Percentiles rank a stretch among this genome's conserved stretches.
Evolutionary conservation across 2,888 invertebrate species (phyloP).

Genomic region (Myopa tessellatipennis): DNA sequence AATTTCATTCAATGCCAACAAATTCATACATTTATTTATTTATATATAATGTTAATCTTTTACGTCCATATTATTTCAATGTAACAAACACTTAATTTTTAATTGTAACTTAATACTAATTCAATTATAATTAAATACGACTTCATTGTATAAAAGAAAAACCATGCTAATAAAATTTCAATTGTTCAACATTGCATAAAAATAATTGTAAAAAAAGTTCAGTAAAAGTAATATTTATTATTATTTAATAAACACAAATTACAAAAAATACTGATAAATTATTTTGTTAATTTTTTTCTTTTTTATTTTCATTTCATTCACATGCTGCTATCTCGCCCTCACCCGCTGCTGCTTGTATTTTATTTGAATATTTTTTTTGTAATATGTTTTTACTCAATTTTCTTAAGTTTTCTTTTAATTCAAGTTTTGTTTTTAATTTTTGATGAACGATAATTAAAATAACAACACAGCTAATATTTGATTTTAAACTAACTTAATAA

Average conservation of each 20-base stretch:
- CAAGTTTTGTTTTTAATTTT: background rate
- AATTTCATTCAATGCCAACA: too few relatives aligned
- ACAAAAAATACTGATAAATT: constrained; percentile 37
- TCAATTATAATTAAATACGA: too few relatives aligned
- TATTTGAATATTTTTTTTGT: background rate
- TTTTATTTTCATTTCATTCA: constrained; percentile 1
- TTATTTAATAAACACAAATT: constrained; percentile 29
- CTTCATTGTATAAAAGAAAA: background rate
- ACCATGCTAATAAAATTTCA: constrained; percentile 1
- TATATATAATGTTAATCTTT: background rate
- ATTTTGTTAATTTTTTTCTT: constrained; percentile 6
- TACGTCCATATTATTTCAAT: background rate
- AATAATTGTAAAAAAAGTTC: background rate
- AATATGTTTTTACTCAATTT: background rate
- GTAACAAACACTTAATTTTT: background rate
- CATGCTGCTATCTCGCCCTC: background rate
- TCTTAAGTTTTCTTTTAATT: background rate
- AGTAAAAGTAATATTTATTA: background rate
- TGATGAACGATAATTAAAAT: constrained; percentile 33
- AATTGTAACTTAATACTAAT: background rate
- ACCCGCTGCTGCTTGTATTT: background rate
- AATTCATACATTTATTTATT: background rate
- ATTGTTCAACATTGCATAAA: constrained; percentile 31
- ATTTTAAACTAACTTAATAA: too few relatives aligned
- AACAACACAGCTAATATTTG: constrained; percentile 35